Evolutionary conservation across 1,140 invertebrate genomes (phyloP), one percentile per base, ranked within the genome.

Genomic region (Cataglyphis hispanica): DNA sequence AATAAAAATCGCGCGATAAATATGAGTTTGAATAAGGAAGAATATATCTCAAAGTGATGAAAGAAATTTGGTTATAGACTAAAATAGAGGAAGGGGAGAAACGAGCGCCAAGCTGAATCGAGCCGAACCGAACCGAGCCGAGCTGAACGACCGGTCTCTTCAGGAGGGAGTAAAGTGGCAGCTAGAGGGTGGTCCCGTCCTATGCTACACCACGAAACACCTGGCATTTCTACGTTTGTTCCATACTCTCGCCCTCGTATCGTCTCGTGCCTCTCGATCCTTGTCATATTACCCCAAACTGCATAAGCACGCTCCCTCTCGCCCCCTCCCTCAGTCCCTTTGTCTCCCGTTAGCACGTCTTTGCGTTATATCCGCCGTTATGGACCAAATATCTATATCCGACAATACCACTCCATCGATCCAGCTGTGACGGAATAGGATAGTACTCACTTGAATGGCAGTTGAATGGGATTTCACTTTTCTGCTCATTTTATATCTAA

Each of bases 211-310:
- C 64, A 80, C 64, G 46, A 80, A 80, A 80, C 77, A 80, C 77
- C 77, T 80, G 77, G 77, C 77, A 58, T 69, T 70, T 80, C 77
- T 80, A 80, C 46, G 64, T 80, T 64, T 80, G 77, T 70, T 37
- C 64, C 64, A 40, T 69, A 22, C 61, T 78, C 76, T 78, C 43
- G 76, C 76, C 61, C 76, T 78, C 76, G 31, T 61, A 76, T 66
- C 76, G 76, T 80, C 77, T 69, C 64, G 77, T 80, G 77, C 77
- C 64, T 80, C 64, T 34, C 77, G 63, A 80, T 69, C 77, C 70
- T 80, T 70, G 77, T 80, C 77, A 69, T 80, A 69, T 80, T 78
- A 78, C 66, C 75, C 77, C 77, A 80, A 80, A 80, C 77, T 69
- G 60, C 75, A 77, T 40, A 40, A 46, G 63, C 77, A 53, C 77